Evolutionary conservation across 2,113 vertebrate species (phyloP), one percentile per base, ranked within the genome.

Genomic region (Tangachromis dhanisi): DNA sequence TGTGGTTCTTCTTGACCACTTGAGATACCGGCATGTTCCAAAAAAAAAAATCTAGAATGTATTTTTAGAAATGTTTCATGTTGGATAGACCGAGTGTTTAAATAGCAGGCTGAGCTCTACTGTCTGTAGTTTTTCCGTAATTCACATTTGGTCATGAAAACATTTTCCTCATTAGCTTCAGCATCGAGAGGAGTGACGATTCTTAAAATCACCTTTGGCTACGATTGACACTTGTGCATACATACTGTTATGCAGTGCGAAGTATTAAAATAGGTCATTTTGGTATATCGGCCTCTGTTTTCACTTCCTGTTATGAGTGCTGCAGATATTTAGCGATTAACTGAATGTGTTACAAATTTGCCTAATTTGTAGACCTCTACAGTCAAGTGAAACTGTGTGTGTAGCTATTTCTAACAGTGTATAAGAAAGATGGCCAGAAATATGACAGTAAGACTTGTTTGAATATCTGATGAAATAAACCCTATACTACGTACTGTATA

Each of bases 21-120:
- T 68, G 19, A 59, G 33, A 11, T 90, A 47, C 87, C 84, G 83
- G 66, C 82, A 89, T 93, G 89, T 89, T 66, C 40, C 73, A 38
- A 19, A 78, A 90, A 47, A 42, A 24, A 5, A 47, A 29, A 76
- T 83, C 21, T 92, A 92, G 84, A 91, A 87, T 92, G 85, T 92
- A 86, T 90, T 82, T 76, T 88, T 82, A 80, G 80, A 83, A 76
- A 83, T 88, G 63, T 84, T 85, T 55, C 12, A 11, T 86, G 73
- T 92, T 84, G 80, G 38, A 85, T 83, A 82, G 57, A 88, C 92
- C 3, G 88, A 82, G 89, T 88, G 92, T 90, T 91, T 88, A 80
- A 86, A 91, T n/a, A 78, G 55, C 24, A 78, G 38, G 57, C 79
- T 89, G 68, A 9, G 55, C 83, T 85, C 33, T 88, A 55, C 80